Evolutionary conservation across 2,888 invertebrate species (phyloP).

Genomic region (Phyto melanocephala): DNA sequence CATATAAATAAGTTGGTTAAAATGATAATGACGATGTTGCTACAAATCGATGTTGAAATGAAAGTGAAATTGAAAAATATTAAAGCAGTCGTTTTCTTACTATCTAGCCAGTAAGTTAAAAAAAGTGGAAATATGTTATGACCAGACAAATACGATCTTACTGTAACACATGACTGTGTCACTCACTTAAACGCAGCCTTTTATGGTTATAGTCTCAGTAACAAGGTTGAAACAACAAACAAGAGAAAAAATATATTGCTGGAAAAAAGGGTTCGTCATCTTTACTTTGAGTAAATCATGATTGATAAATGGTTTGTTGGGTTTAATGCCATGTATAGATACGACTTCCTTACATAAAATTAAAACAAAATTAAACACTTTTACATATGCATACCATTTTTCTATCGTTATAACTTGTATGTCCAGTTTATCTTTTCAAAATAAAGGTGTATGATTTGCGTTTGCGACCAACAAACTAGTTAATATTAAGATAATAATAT

Average conservation of each 20-base stretch:
- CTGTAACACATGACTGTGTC: constrained; percentile 21
- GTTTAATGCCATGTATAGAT: not conserved
- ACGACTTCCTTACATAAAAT: constrained; percentile 31
- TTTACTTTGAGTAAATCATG: not conserved
- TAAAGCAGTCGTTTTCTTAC: not conserved
- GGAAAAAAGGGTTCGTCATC: constrained; percentile 18
- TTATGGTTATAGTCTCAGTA: constrained; percentile 11
- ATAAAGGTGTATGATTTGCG: not conserved
- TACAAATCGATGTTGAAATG: constrained; percentile 49
- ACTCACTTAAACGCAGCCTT: not conserved
- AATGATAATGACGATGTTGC: constrained; percentile 19
- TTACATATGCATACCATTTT: not conserved
- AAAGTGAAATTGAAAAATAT: constrained; percentile 58
- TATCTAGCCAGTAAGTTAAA: constrained; percentile 1
- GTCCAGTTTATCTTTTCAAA: constrained; percentile 18
- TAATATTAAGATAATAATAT: too few species aligned
- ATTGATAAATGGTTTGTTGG: constrained; percentile 29
- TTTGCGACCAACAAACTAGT: not conserved
- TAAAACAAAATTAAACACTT: too few species aligned
- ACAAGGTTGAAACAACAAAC: constrained; percentile 20
- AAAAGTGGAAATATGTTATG: constrained; percentile 48
- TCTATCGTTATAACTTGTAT: constrained; percentile 9
- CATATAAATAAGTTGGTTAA: too few species aligned
- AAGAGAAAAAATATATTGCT: not conserved
- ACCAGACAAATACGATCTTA: constrained; percentile 33